These are phyloP conservation scores for Poeciliopsis presidionis DNA, from an alignment of 2,797 vertebrate genomes.

Conservation along the genomic window DNA sequence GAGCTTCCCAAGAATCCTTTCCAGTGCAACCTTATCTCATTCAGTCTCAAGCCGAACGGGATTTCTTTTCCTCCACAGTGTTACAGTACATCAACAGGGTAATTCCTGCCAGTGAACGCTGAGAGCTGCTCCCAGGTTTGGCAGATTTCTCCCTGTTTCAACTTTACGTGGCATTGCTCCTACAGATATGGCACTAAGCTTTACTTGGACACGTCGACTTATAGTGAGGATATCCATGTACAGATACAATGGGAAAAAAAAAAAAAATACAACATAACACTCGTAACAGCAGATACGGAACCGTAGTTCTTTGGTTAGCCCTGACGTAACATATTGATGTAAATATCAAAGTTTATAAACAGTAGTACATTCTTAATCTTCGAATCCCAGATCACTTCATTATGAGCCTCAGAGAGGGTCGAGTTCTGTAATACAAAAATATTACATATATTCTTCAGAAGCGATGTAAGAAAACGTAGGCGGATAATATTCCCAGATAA, in stretches of 20 bases:
- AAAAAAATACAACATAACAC: constrained; percentile 69
- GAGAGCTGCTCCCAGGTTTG: constrained; percentile 61
- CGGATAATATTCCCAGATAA: constrained; percentile 63
- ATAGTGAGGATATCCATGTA: constrained; percentile 62
- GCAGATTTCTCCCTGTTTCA: constrained; percentile 59
- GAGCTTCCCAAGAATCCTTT: constrained; percentile 74
- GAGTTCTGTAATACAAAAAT: constrained; percentile 82
- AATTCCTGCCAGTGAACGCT: constrained; percentile 62
- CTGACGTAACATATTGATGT: constrained; percentile 82
- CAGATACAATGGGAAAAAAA: constrained; percentile 55
- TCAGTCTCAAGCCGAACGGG: constrained; percentile 63
- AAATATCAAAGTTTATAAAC: constrained; percentile 77
- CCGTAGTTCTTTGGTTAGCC: constrained; percentile 96
- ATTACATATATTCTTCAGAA: constrained; percentile 75
- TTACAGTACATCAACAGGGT: constrained; percentile 80
- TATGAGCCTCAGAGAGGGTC: constrained; percentile 65
- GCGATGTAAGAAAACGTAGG: constrained; percentile 70
- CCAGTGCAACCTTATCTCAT: constrained; percentile 79
- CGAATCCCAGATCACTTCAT: constrained; percentile 76
- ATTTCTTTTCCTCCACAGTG: constrained; percentile 72
- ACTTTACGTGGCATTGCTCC: constrained; percentile 71
- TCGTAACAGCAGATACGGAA: constrained; percentile 82
- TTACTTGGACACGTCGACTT: constrained; percentile 74
- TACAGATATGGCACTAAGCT: constrained; percentile 85
- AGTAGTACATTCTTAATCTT: constrained; percentile 85